Conservation (phyloP, 2,888 invertebrate species). For the Drosophila infuscata region DNA sequence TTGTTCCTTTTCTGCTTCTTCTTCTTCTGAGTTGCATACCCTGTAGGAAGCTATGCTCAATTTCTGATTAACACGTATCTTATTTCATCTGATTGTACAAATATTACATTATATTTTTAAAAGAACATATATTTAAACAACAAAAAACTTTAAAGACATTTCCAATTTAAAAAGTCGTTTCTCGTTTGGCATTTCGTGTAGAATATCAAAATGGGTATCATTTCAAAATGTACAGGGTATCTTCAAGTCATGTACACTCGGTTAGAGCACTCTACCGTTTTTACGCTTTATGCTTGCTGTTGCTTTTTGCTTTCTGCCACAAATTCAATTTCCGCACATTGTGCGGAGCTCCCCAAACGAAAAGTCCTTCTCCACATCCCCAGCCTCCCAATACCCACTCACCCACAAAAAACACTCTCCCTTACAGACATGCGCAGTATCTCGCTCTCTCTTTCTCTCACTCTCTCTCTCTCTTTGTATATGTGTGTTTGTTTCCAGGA, state of each 20-base stretch:
- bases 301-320: conserved; percentile 62
- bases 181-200: background rate
- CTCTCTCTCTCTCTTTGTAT: conserved; percentile 1
- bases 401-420: background rate
- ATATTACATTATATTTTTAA: background rate
- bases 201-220: background rate
- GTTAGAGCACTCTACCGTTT: background rate
- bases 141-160: background rate
- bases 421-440: background rate
- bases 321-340: conserved; percentile 81
- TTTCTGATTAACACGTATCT: background rate
- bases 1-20: conserved; percentile 7
- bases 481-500: conserved; percentile 42
- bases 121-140: background rate
- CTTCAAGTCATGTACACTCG: background rate
- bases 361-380: conserved; percentile 20
- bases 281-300: background rate
- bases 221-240: background rate
- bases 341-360: conserved; percentile 68
- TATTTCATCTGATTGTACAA: background rate
- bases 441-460: background rate
- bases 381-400: conserved; percentile 1
- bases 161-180: too few relatives aligned
- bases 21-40: background rate
- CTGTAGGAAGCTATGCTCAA: background rate